Conservation (phyloP, 2,888 invertebrate genomes). For the Toxonevra muliebris region DNA sequence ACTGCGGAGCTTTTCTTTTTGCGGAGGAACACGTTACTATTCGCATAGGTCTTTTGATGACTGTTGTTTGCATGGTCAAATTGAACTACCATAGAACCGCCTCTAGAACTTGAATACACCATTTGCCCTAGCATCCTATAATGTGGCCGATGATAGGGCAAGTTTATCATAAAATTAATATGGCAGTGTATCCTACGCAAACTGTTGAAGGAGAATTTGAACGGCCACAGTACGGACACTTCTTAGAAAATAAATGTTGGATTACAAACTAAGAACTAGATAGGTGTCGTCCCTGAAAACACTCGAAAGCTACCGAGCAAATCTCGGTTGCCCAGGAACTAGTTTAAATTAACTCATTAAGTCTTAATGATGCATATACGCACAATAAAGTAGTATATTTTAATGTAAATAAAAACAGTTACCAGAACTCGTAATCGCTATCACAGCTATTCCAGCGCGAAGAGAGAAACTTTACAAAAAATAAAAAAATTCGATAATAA, state of each 20-base stretch:
- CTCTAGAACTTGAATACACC: not conserved
- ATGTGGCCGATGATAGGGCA: slow-evolving; percentile 3
- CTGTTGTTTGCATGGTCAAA: slow-evolving; percentile 2
- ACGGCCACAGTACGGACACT: not conserved
- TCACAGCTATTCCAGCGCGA: no score
- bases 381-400: no score
- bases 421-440: no score
- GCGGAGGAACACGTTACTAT: not conserved
- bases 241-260: not conserved
- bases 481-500: no score
- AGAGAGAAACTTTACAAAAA: no score
- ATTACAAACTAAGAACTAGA: no score
- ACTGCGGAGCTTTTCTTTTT: slow-evolving; percentile 3
- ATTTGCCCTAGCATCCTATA: no score
- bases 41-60: not conserved
- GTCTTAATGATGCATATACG: no score
- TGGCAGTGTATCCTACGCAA: not conserved
- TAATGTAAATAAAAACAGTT: no score
- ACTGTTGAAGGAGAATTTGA: not conserved
- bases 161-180: slow-evolving; percentile 6
- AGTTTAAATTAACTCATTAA: no score
- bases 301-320: not conserved
- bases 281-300: not conserved
- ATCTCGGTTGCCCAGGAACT: no score
- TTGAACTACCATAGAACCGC: not conserved